Percentiles rank a stretch among this genome's conserved stretches.
phyloP scores from a whole-genome alignment of 2,888 invertebrate genomes.

The Acleris sparsana region DNA sequence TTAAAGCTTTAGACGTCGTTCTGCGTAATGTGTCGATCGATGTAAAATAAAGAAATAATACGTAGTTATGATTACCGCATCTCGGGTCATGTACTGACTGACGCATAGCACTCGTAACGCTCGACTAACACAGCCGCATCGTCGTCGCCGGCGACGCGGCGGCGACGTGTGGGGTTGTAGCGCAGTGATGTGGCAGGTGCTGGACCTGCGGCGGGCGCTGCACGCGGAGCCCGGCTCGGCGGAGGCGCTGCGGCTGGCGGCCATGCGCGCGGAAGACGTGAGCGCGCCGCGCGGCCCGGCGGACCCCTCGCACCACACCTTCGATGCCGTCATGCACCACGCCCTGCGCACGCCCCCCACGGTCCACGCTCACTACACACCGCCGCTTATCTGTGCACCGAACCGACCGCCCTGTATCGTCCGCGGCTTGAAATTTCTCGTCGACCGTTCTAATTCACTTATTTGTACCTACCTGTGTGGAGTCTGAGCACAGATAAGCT shows the following conservation, averaged over 20 bases:
- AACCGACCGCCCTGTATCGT: too few relatives aligned
- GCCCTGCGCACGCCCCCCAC: conserved; percentile 79
- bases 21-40: conserved; percentile 27
- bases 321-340: conserved; percentile 83
- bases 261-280: conserved; percentile 81
- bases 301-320: conserved; percentile 71
- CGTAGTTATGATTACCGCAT: too few relatives aligned
- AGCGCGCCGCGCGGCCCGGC: conserved; percentile 68
- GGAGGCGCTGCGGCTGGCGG: conserved; percentile 82
- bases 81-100: too few relatives aligned
- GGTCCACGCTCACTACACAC: conserved; percentile 58
- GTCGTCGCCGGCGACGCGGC: not conserved
- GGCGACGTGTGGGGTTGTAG: conserved; percentile 41
- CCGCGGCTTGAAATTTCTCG: not conserved
- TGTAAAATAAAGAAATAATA: conserved; percentile 2
- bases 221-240: conserved; percentile 87
- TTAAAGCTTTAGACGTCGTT: conserved; percentile 17
- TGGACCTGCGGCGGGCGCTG: conserved; percentile 91
- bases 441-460: too few relatives aligned
- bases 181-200: conserved; percentile 84
- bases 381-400: conserved; percentile 42
- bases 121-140: not conserved
- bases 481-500: conserved; percentile 35
- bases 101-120: too few relatives aligned
- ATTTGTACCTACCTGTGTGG: too few relatives aligned